Base-by-base conservation (phyloP, 2,888 invertebrate species). In the Athripsodes cinereus region DNA sequence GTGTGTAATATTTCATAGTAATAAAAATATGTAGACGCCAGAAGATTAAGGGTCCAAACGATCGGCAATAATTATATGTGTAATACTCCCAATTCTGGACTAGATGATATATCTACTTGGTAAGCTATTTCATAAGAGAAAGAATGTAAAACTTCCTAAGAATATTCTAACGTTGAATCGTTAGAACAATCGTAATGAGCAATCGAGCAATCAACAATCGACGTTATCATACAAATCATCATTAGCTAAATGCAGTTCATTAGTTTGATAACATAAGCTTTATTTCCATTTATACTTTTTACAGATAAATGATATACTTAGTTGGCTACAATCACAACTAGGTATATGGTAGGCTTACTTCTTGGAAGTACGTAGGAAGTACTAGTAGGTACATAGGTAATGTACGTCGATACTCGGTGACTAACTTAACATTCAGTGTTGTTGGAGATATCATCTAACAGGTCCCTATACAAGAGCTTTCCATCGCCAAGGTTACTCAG, bases 381-480 rank as follows among this genome's bases (percentile, higher is more conserved):
- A n/a, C 40, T 16, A 40, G 3, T 8, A n/a, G n/a, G 10, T 26
- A 26, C 10, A 26, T 26, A 26, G 13, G n/a, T n/a, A 6, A 40
- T 16, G 40, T 40, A 40, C 13, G 40, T 40, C n/a, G 40, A 40
- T 16, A 40, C 40, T 40, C 40, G 40, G 8, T 16, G 16, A 40
- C 40, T 16, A 40, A 40, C 40, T 40, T 40, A 40, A 40, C 40
- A 40, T 40, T 40, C 40, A 40, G 40, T 40, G 40, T 40, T 40
- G 40, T 13, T 40, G 40, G 40, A 13, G 40, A 40, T 40, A 40
- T 40, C 40, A 40, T 40, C 40, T 40, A n/a, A 16, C 40, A 40
- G 40, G 40, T 40, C n/a, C n/a, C 40, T 13, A 16, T 40, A 16
- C 40, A 40, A 40, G 40, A 40, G 40, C 40, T 40, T 40, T 40